These are phyloP conservation scores for Penelope pileata DNA, from an alignment of 2,113 vertebrate genomes.

Conservation along the genomic window DNA sequence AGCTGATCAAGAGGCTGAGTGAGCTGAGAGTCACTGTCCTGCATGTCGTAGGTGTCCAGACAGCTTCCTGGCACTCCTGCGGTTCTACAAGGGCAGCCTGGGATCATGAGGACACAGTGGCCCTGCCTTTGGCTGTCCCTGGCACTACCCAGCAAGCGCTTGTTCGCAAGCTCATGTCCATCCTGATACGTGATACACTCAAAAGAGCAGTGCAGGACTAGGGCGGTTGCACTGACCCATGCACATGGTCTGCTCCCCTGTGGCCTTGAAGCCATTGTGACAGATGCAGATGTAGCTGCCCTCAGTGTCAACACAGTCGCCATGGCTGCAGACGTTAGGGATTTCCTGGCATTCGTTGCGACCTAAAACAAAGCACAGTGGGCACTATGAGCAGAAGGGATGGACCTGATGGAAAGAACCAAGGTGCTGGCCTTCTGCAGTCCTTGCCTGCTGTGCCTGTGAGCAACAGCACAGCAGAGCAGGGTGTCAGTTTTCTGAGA, in stretches of 20 bases:
- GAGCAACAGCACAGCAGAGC: neutral
- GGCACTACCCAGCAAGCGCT: neutral
- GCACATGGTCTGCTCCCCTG: slow-evolving; percentile 90
- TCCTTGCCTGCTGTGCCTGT: neutral
- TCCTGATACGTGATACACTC: rapidly evolving
- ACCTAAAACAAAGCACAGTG: slow-evolving; percentile 67
- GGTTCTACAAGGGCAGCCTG: neutral
- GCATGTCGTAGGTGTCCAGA: too few species aligned
- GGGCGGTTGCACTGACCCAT: slow-evolving; percentile 80
- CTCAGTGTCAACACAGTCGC: slow-evolving; percentile 89
- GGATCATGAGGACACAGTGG: neutral
- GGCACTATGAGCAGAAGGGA: neutral
- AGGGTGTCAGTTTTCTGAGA: rapidly evolving
- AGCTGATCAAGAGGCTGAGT: neutral
- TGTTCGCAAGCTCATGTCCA: neutral
- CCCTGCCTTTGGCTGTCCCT: neutral
- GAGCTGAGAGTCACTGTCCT: neutral
- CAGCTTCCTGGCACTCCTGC: too few species aligned
- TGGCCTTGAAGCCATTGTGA: slow-evolving; percentile 91
- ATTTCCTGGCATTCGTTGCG: slow-evolving; percentile 92
- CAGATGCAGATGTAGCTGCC: slow-evolving; percentile 91
- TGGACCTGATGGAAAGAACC: rapidly evolving
- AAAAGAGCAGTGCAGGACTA: neutral
- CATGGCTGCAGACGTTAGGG: slow-evolving; percentile 90
- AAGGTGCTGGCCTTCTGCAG: neutral